These are phyloP conservation scores for Cacatua alba DNA, from an alignment of 2,113 vertebrate genomes.

Conservation along the genomic window DNA sequence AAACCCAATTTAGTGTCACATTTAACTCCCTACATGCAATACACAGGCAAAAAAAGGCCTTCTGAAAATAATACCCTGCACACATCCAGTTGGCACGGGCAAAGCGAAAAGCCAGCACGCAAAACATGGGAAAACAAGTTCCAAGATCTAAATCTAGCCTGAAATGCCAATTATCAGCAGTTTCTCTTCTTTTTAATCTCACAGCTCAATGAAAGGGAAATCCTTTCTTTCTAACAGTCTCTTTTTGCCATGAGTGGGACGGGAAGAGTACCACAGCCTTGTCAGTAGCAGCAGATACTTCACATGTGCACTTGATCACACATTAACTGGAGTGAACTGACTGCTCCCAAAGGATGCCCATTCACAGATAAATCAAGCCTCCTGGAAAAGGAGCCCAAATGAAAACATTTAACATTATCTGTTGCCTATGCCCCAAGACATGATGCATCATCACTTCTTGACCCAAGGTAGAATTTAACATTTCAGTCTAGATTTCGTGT, in stretches of 20 bases:
- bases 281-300: neutral
- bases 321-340: neutral
- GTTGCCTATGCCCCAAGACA: neutral
- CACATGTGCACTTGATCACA: neutral
- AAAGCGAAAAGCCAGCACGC: conserved; percentile 24
- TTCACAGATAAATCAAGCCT: conserved; percentile 31
- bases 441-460: neutral
- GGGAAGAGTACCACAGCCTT: neutral
- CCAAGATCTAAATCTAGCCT: neutral
- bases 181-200: neutral
- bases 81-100: neutral
- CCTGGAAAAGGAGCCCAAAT: neutral
- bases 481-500: neutral
- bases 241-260: neutral
- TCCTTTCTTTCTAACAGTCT: neutral
- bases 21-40: conserved; percentile 33
- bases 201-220: neutral
- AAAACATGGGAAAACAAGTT: neutral
- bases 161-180: neutral
- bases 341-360: neutral
- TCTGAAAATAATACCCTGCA: conserved; percentile 37
- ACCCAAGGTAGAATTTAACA: neutral
- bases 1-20: conserved; percentile 58
- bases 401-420: conserved; percentile 5
- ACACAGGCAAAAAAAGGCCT: neutral